Conservation (phyloP, 2,797 vertebrate species). For the Hippopotamyrus pictus region DNA sequence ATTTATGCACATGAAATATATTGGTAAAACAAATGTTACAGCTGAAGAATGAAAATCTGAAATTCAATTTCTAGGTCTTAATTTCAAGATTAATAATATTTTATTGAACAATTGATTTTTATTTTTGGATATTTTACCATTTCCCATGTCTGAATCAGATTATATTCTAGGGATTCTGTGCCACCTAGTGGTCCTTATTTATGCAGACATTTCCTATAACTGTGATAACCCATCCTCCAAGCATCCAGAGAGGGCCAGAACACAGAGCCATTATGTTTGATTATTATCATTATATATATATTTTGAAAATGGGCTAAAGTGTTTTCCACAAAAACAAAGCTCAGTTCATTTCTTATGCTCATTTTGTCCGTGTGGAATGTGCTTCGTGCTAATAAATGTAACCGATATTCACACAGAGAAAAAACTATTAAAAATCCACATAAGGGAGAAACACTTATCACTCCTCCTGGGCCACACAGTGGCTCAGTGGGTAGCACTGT, state of each 20-base stretch:
- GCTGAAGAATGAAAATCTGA: not conserved
- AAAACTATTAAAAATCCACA: not conserved
- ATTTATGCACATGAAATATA: not conserved
- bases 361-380: not conserved
- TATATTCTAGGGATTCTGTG: constrained; percentile 22
- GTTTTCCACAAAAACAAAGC: not conserved
- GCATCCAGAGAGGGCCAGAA: not conserved
- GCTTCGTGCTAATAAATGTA: not conserved
- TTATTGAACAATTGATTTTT: not conserved
- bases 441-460: not conserved
- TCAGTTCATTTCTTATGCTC: not conserved
- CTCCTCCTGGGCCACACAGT: not conserved
- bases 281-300: not conserved
- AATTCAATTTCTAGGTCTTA: not conserved
- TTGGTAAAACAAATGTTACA: not conserved
- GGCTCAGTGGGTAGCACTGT: not conserved
- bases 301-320: not conserved
- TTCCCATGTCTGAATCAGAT: not conserved
- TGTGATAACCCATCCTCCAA: not conserved
- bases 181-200: constrained; percentile 23
- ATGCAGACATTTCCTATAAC: not conserved
- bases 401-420: not conserved
- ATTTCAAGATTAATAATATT: not conserved
- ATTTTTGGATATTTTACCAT: not conserved
- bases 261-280: not conserved